Conservation (phyloP, 2,113 vertebrate genomes). For the Hydrochoerus hydrochaeris region DNA sequence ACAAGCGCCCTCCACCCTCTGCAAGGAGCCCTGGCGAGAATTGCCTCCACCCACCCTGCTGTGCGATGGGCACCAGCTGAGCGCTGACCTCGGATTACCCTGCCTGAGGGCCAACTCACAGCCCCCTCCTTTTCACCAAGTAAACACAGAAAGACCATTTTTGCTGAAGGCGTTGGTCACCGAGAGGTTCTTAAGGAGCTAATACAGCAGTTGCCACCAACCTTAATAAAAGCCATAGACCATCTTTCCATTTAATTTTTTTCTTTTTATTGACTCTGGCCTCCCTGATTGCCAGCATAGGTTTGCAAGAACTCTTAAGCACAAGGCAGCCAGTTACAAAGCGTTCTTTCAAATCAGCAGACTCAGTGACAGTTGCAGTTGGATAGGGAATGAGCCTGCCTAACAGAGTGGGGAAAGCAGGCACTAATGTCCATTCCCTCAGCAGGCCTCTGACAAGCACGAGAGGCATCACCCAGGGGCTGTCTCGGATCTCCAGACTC, state of each 20-base stretch:
- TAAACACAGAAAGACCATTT: constrained; percentile 60
- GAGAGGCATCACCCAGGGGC: background rate
- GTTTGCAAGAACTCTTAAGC: constrained; percentile 65
- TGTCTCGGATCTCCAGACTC: constrained; percentile 8
- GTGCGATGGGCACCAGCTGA: background rate
- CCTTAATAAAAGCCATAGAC: constrained; percentile 51
- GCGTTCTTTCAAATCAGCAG: constrained; percentile 70
- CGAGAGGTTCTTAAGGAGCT: constrained; percentile 54
- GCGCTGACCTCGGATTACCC: constrained; percentile 48
- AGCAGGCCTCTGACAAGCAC: constrained; percentile 39
- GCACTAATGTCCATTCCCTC: constrained; percentile 9
- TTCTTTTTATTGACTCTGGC: constrained; percentile 67
- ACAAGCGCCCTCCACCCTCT: background rate
- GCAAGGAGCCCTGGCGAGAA: background rate
- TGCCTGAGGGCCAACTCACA: constrained; percentile 30
- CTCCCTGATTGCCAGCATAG: constrained; percentile 44
- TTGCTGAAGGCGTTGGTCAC: constrained; percentile 21
- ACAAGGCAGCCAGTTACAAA: constrained; percentile 66
- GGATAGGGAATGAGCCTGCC: constrained; percentile 6
- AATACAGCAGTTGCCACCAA: constrained; percentile 10
- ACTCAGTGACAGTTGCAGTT: constrained; percentile 47
- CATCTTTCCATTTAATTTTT: constrained; percentile 65
- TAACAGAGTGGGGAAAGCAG: constrained; percentile 57
- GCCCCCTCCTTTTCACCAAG: constrained; percentile 31
- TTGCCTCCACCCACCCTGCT: background rate